A percentile compares a stretch with the other conserved stretches of the same genome.
Conservation (phyloP, 1,140 invertebrate species). For the Tenebrio molitor region DNA sequence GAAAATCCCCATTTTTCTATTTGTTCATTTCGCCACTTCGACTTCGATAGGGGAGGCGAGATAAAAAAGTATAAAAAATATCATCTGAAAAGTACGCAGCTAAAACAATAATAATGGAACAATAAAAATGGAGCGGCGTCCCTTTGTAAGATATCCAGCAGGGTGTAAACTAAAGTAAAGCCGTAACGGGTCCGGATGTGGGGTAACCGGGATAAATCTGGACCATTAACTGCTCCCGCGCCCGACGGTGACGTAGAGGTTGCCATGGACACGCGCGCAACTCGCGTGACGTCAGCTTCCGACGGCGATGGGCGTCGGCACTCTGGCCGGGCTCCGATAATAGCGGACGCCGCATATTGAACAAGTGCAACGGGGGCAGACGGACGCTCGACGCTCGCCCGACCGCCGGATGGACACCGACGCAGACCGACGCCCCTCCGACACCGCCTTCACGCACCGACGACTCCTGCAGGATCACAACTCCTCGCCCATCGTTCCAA, state of each 20-base stretch:
- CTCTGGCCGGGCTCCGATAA: constrained; percentile 49
- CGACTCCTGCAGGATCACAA: too few species aligned
- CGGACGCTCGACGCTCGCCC: not conserved
- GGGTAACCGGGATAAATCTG: constrained; percentile 56
- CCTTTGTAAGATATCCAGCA: constrained; percentile 53
- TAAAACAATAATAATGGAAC: constrained; percentile 50
- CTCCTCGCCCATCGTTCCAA: too few species aligned
- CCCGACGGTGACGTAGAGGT: constrained; percentile 52
- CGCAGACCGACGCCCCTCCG: constrained; percentile 12
- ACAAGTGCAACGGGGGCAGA: constrained; percentile 27
- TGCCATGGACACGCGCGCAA: constrained; percentile 51
- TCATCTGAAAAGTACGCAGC: constrained; percentile 43
- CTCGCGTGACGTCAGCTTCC: constrained; percentile 45
- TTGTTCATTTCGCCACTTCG: constrained; percentile 41
- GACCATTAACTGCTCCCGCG: constrained; percentile 54
- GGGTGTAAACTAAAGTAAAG: constrained; percentile 52
- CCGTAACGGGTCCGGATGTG: constrained; percentile 50
- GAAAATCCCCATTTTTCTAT: constrained; percentile 41
- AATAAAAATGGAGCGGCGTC: constrained; percentile 49
- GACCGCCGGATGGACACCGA: constrained; percentile 14
- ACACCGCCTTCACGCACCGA: not conserved
- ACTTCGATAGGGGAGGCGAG: constrained; percentile 33
- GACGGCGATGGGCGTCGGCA: constrained; percentile 52
- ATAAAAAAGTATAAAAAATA: constrained; percentile 43
- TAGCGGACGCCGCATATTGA: constrained; percentile 36